Base-by-base conservation (phyloP, 2,888 invertebrate genomes). In the Chorisops tibialis region DNA sequence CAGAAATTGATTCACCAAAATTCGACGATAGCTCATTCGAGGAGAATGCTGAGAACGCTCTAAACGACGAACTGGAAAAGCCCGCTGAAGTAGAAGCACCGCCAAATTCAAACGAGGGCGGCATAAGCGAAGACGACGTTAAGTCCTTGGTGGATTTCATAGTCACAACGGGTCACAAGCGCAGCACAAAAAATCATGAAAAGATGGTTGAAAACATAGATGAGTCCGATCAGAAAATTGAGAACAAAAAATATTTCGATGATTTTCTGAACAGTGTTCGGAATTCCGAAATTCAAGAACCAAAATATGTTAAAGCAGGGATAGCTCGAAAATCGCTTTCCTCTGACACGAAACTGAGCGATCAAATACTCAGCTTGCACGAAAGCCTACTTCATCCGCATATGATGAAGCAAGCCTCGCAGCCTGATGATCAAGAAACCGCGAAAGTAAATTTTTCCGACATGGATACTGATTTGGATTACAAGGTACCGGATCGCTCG, bases 241-340 rank as follows among this genome's bases (percentile, higher is more conserved):
- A 52, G 11, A 60, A 64, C 21, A 50, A 60, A 37, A 62, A 48
- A 24, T 64, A 62, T 30, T 54, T 62, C 21, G 47, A 60, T 58
- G 62, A 60, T 38, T 64, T 64, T 51, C 24, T 64, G n/a, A 54
- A 60, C 12, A 45, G 47, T 11, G 60, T 64, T 12, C 48, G 56
- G 41, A 60, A 56, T 21, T 12, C 21, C 9, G 37, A 51, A 11
- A 12, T 61, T 4, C 22, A 37, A 38, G 16, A 18, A 12, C 35
- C 16, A 16, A 11, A 11, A 21, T n/a, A n/a, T 45, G 45, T 43
- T 3, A 16, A 14, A 38, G 30, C 18, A 39, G n/a, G 16, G 12
- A 35, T 12, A 37, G 37, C 37, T 12, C 19, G 4, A 19, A 37
- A 45, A 12, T 38, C 48, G 4, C 14, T 21, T 4, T 16, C 22